phyloP scores from a whole-genome alignment of 1,140 invertebrate genomes.

The Hetaerina americana region DNA sequence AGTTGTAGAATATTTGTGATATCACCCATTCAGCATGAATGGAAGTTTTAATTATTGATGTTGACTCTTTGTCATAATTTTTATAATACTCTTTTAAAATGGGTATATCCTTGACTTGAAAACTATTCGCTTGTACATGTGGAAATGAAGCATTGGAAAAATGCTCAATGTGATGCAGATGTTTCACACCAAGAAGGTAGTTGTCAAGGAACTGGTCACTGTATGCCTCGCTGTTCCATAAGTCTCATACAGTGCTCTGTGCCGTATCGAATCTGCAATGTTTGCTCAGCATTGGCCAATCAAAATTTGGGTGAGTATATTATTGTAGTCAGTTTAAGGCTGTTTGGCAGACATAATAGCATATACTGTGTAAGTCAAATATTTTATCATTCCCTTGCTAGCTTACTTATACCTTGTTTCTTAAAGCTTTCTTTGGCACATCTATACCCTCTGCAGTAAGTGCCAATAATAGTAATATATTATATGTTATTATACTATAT shows the following conservation, averaged over 20 bases:
- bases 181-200: neutral
- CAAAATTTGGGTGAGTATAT: constrained; percentile 4
- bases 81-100: neutral
- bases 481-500: too few relatives aligned
- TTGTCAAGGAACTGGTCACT: neutral
- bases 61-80: neutral
- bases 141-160: neutral
- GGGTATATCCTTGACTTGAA: too few relatives aligned
- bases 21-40: too few relatives aligned
- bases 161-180: neutral
- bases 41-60: too few relatives aligned
- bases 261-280: constrained; percentile 8
- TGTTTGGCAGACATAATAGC: neutral
- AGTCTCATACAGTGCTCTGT: constrained; percentile 12
- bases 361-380: neutral
- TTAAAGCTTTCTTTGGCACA: too few relatives aligned
- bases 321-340: too few relatives aligned
- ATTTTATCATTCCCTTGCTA: too few relatives aligned
- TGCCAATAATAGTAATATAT: too few relatives aligned
- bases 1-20: too few relatives aligned
- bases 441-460: too few relatives aligned
- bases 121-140: too few relatives aligned
- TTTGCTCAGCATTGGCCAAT: constrained; percentile 13
- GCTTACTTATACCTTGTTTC: too few relatives aligned
- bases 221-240: constrained; percentile 13